Evolutionary conservation across 2,113 vertebrate species (phyloP), one percentile per base, ranked within the genome.

Genomic region (Cololabis saira): DNA sequence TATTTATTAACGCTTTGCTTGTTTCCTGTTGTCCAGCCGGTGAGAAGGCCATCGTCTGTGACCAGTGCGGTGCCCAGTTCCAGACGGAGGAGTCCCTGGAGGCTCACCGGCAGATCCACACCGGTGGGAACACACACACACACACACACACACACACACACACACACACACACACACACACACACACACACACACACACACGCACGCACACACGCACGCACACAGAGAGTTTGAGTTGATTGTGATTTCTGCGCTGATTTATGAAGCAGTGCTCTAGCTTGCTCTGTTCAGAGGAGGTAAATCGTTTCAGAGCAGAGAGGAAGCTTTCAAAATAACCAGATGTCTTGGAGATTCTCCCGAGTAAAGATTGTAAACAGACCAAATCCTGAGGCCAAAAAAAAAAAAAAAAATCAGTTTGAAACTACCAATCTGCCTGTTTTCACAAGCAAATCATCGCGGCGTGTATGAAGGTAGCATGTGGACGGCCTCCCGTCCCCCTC

Each of bases 21-120:
- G 17, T 74, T 24, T 78, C 17, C 59, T 71, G 13, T 44, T 63
- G 16, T 74, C 0, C 85, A 98, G 97, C 97, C 81, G 98, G 96
- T 41, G 95, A 97, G 88, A 99, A 99, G 85, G 96, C 96, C 90
- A 95, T 98, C 41, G 96, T 98, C 43, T 99, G 98, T 61, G 98
- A 99, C 87, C 97, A 99, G 91, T 99, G 98, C 0, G 98, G 98
- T 0, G 95, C 96, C 71, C 98, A 98, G 87, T 98, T 99, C 90
- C 96, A 98, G 0, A 98, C 97, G 24, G 97, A 99, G 61, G 97
- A 99, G 4, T 97, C 96, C 40, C 93, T 98, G 90, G 98, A 98
- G 88, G 92, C 95, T 1, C 98, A 98, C 90, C 91, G 97, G 80
- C 94, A 96, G 91, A 97, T 96, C 19, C 98, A 99, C 81, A 98